Base-by-base conservation (phyloP, 1,140 invertebrate species). In the Solen grandis region DNA sequence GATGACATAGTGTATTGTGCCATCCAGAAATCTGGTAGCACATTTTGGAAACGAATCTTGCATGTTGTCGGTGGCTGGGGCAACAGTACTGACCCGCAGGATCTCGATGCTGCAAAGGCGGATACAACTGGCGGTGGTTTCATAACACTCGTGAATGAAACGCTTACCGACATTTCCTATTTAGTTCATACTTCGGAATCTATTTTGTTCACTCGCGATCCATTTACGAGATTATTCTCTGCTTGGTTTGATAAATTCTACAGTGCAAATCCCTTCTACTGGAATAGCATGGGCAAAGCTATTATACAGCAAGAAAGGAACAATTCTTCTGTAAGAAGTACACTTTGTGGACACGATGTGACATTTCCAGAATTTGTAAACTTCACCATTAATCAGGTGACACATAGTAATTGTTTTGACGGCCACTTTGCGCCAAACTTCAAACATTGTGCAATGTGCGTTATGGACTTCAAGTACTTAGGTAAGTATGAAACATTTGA, bases 1-100 rank as follows among this genome's bases (percentile, higher is more conserved):
- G 54, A 60, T 35, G 16, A 59, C 22, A n/a, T 77, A 10, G 52
- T 68, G 1, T 66, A 68, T 77, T 77, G 62, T 41, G 62, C 63
- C 4, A 68, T 77, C 13, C 62, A 66, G 29, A 77, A 77, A 65
- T 59, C 75, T 54, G 75, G 75, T 68, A 77, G 75, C 50, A 77
- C 75, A 16, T 65, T 77, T 41, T 77, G 75, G 75, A 66, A 59
- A 33, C 22, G 52, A 27, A 68, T 77, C 3, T 38, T 77, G 2
- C 75, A 77, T 25, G 36, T 77, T 13, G 16, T 59, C 1, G 41
- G 62, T 46, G 75, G 75, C 8, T 77, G 63, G 62, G 54, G 63
- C 14, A 57, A 68, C 25, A 29, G 3, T 16, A 27, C 50, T 27
- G 69, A 77, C 33, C 75, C 75, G 22, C 38, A 36, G 0, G 22